Evolutionary conservation across 2,113 vertebrate genomes (phyloP).

Genomic region (Thalassoma bifasciatum): DNA sequence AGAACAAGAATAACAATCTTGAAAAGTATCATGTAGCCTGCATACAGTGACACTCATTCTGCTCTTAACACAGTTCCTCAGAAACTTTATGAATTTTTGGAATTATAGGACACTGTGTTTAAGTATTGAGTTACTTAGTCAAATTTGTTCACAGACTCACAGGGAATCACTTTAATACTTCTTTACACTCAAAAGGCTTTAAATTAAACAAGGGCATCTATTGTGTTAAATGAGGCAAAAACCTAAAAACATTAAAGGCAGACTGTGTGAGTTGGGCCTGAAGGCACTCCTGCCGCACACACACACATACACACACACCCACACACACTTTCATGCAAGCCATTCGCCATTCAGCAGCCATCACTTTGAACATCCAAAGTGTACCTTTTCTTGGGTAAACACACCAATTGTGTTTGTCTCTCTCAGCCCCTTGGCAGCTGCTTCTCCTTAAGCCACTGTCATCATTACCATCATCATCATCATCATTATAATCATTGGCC

Average conservation of each 20-base stretch:
- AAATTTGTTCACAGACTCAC: too few relatives aligned
- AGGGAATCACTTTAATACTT: background rate
- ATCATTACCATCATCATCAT: conserved; percentile 61
- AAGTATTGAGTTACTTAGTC: too few relatives aligned
- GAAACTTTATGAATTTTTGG: background rate
- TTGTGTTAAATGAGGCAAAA: conserved; percentile 12
- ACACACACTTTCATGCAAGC: conserved; percentile 6
- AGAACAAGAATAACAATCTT: too few relatives aligned
- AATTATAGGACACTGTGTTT: conserved; percentile 2
- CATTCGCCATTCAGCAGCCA: conserved; percentile 61
- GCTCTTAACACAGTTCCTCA: background rate
- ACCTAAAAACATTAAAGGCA: conserved; percentile 36
- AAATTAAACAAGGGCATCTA: conserved; percentile 19
- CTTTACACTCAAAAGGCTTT: background rate
- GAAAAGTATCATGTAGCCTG: too few relatives aligned
- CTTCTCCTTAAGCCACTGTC: conserved; percentile 76
- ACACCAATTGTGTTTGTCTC: conserved; percentile 69
- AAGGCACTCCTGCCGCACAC: conserved; percentile 19
- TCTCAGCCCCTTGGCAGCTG: conserved; percentile 78
- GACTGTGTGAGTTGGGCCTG: conserved; percentile 36
- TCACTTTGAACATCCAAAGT: conserved; percentile 70
- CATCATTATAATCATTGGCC: conserved; percentile 68
- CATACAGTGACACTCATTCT: too few relatives aligned
- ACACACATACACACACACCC: conserved; percentile 21
- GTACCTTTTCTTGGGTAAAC: conserved; percentile 80